phyloP scores from a whole-genome alignment of 1,140 invertebrate species.

The Contarinia nasturtii region DNA sequence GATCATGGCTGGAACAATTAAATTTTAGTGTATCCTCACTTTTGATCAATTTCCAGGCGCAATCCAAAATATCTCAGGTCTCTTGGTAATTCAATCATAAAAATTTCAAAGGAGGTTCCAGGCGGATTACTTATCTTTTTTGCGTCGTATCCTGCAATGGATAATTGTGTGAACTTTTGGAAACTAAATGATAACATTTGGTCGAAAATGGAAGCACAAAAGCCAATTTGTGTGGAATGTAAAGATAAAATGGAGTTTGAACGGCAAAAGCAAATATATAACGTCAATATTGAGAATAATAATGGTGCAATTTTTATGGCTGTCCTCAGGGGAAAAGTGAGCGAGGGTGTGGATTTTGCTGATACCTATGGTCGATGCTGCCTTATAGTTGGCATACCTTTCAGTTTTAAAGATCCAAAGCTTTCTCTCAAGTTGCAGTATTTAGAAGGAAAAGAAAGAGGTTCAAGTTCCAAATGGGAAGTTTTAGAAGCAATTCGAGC shows the following conservation, averaged over 20 bases:
- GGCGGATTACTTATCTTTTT: constrained; percentile 92
- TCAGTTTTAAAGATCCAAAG: constrained; percentile 79
- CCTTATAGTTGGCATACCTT: constrained; percentile 89
- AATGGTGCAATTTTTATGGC: constrained; percentile 89
- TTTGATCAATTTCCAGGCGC: constrained; percentile 29
- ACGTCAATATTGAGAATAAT: constrained; percentile 53
- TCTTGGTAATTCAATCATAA: constrained; percentile 61
- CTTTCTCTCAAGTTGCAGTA: constrained; percentile 85
- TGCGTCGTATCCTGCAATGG: constrained; percentile 89
- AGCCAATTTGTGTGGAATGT: constrained; percentile 75
- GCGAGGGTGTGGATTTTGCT: constrained; percentile 94
- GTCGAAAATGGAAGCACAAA: constrained; percentile 50
- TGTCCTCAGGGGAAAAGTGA: constrained; percentile 90
- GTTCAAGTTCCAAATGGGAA: constrained; percentile 79
- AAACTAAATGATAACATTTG: constrained; percentile 65
- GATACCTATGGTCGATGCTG: constrained; percentile 90
- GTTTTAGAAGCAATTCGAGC: constrained; percentile 82
- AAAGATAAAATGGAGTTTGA: constrained; percentile 63
- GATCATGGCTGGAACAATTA: background rate
- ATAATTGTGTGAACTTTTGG: constrained; percentile 61
- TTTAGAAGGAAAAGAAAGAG: constrained; percentile 52
- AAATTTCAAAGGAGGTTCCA: constrained; percentile 70
- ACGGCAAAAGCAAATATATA: constrained; percentile 68
- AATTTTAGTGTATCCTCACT: background rate
- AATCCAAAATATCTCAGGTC: constrained; percentile 66